phyloP scores from a whole-genome alignment of 2,113 vertebrate genomes.

The Macaca mulatta region DNA sequence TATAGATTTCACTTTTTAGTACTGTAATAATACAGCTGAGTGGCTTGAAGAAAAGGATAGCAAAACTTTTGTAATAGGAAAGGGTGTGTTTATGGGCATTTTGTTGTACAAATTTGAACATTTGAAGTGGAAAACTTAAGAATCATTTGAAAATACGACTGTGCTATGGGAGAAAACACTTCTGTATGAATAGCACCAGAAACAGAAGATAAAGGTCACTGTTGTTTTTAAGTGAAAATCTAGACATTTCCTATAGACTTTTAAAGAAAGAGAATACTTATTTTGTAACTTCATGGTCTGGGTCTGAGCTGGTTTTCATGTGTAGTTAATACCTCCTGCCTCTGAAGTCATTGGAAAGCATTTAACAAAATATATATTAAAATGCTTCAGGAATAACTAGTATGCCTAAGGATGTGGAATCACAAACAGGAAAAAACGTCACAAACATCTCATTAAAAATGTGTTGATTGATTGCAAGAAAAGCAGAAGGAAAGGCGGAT shows the following conservation, averaged over 20 bases:
- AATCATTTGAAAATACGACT: conserved; percentile 41
- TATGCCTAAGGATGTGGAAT: neutral
- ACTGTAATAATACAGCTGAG: conserved; percentile 50
- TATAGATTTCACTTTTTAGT: conserved; percentile 48
- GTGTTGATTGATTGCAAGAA: neutral
- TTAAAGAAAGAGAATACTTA: conserved; percentile 11
- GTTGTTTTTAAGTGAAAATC: conserved; percentile 2
- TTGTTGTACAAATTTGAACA: conserved; percentile 1
- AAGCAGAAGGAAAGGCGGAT: neutral
- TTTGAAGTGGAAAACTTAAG: conserved; percentile 43
- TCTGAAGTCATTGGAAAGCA: neutral
- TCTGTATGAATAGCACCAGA: neutral
- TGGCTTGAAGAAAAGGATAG: conserved; percentile 17
- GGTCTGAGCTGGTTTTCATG: neutral
- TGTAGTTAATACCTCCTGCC: neutral
- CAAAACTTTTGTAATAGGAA: conserved; percentile 48
- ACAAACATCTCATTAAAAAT: neutral
- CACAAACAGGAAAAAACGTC: neutral
- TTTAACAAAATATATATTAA: conserved; percentile 41
- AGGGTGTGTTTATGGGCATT: conserved; percentile 14
- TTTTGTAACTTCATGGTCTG: neutral
- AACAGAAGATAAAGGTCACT: neutral
- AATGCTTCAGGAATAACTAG: neutral
- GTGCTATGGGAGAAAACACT: neutral
- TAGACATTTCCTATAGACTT: neutral